phyloP scores from a whole-genome alignment of 2,888 invertebrate genomes.

The Carpatolechia fugitivella region DNA sequence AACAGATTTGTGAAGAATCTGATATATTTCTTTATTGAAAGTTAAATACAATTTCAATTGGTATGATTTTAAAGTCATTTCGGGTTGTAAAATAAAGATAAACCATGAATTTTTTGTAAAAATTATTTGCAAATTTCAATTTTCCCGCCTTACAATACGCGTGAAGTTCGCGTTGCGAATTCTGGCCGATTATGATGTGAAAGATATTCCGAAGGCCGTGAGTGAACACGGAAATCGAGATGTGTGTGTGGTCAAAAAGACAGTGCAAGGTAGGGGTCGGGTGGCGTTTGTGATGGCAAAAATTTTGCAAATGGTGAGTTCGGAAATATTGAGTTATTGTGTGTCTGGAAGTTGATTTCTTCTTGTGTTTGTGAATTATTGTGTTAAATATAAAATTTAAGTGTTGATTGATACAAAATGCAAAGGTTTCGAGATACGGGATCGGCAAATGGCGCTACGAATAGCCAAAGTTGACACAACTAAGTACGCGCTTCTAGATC shows the following conservation, averaged over 20 bases:
- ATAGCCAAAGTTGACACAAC: slow-evolving; percentile 78
- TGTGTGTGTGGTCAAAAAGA: slow-evolving; percentile 82
- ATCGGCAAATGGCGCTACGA: slow-evolving; percentile 79
- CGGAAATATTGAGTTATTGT: slow-evolving; percentile 70
- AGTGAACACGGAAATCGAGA: slow-evolving; percentile 81
- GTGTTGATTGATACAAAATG: slow-evolving; percentile 68
- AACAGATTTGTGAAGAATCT: not conserved
- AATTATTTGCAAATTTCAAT: slow-evolving; percentile 57
- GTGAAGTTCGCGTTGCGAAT: slow-evolving; percentile 80
- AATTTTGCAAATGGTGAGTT: slow-evolving; percentile 88
- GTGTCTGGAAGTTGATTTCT: slow-evolving; percentile 52
- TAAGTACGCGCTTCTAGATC: slow-evolving; percentile 77
- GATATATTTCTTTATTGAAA: too few relatives aligned
- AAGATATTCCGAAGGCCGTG: slow-evolving; percentile 83
- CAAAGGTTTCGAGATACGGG: slow-evolving; percentile 71
- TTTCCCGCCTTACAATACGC: slow-evolving; percentile 68
- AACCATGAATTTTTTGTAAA: not conserved
- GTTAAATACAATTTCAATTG: too few relatives aligned
- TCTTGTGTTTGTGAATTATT: slow-evolving; percentile 65
- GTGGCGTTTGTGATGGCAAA: slow-evolving; percentile 89
- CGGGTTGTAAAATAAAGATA: not conserved
- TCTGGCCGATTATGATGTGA: slow-evolving; percentile 81
- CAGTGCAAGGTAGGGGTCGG: slow-evolving; percentile 88
- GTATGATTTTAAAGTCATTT: not conserved
- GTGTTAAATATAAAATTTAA: slow-evolving; percentile 60